Evolutionary conservation across 30 jellyfish, hydroid and myxozoan species (phyloP).

Genomic region (Hydractinia echinata): DNA sequence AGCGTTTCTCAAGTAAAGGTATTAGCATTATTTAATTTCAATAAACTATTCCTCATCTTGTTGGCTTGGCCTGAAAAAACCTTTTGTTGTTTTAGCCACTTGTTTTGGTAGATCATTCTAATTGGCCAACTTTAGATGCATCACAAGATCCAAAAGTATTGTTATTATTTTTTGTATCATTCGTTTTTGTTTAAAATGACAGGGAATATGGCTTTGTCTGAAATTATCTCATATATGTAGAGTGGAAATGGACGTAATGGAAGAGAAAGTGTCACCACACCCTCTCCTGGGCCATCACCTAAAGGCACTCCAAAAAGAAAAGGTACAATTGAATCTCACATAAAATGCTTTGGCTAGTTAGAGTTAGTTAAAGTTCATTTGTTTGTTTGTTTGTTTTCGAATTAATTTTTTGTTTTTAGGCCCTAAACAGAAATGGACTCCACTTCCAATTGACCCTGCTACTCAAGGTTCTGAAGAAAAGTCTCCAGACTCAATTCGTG

Average conservation of each 20-base stretch:
- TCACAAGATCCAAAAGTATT: conserved; percentile 35
- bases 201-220: not conserved
- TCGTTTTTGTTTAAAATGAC: not conserved
- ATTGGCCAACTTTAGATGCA: conserved; percentile 95
- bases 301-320: conserved; percentile 80
- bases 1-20: too few relatives aligned
- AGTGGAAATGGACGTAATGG: not conserved
- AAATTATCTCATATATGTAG: not conserved
- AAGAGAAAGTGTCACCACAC: conserved; percentile 22
- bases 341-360: conserved; percentile 18
- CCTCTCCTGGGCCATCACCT: conserved; percentile 82
- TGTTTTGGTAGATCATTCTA: conserved; percentile 63
- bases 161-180: not conserved
- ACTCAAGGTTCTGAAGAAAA: conserved; percentile 59
- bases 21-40: too few relatives aligned
- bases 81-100: conserved; percentile 42
- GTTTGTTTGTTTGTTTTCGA: not conserved
- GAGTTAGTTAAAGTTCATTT: not conserved
- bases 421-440: conserved; percentile 86
- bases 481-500: conserved; percentile 49
- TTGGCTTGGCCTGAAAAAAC: too few relatives aligned
- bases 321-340: conserved; percentile 15
- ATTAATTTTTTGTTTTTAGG: conserved; percentile 35
- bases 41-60: too few relatives aligned
- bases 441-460: conserved; percentile 81